Conservation (phyloP, 2,888 invertebrate genomes). For the Imbricaverruca yamaguchii region DNA sequence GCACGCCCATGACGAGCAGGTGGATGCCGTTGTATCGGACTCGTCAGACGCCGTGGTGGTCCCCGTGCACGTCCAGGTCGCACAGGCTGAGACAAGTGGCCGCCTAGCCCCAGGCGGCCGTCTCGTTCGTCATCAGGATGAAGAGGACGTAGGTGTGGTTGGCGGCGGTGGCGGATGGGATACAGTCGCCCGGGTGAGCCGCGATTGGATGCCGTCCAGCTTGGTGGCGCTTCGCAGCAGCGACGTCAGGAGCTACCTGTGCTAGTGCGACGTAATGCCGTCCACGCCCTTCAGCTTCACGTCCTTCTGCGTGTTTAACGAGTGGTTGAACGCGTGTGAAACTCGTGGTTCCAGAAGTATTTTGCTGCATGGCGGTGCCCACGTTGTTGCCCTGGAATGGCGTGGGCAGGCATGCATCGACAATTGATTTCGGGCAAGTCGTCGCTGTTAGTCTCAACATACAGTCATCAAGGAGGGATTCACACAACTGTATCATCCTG, state of each 20-base stretch:
- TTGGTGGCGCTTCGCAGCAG: slow-evolving; percentile 42
- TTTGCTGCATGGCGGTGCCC: slow-evolving; percentile 54
- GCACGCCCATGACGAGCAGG: slow-evolving; percentile 29
- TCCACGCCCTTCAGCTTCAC: slow-evolving; percentile 47
- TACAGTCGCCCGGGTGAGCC: slow-evolving; percentile 48
- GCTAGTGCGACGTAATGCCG: slow-evolving; percentile 36
- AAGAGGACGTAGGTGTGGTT: slow-evolving; percentile 39
- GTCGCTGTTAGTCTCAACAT: too few relatives aligned
- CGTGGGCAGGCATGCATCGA: too few relatives aligned
- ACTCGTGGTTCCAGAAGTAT: slow-evolving; percentile 49
- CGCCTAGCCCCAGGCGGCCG: slow-evolving; percentile 42
- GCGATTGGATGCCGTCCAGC: slow-evolving; percentile 40
- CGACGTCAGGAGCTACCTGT: slow-evolving; percentile 46
- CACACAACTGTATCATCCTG: too few relatives aligned
- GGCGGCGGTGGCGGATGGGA: slow-evolving; percentile 40
- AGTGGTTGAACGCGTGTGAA: slow-evolving; percentile 28
- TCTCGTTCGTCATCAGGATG: slow-evolving; percentile 41
- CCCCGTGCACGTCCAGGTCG: slow-evolving; percentile 45
- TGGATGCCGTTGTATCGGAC: slow-evolving; percentile 35
- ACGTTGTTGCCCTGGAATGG: slow-evolving; percentile 50
- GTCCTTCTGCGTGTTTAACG: slow-evolving; percentile 47
- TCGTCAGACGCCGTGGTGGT: slow-evolving; percentile 43
- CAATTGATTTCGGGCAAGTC: too few relatives aligned
- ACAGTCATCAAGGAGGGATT: too few relatives aligned
- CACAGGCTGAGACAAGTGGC: slow-evolving; percentile 45